A percentile compares a stretch with the other conserved stretches of the same genome.
phyloP scores from a whole-genome alignment of 2,113 vertebrate species.

The Capreolus pygargus region DNA sequence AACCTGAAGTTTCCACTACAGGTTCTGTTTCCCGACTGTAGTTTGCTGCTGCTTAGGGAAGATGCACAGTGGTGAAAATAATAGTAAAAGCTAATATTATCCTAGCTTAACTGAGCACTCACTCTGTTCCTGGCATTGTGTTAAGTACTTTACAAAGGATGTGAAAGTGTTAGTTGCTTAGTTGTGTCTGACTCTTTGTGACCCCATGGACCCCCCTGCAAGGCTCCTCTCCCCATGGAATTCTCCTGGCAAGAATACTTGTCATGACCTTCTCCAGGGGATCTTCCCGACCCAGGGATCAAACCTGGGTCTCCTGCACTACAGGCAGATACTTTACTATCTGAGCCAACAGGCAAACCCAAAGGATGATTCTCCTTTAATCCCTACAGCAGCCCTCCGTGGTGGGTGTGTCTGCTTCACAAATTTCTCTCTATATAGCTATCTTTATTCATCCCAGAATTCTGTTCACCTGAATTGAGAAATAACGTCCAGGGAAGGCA shows the following conservation, averaged over 20 bases:
- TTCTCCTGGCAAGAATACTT: background rate
- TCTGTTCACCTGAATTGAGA: background rate
- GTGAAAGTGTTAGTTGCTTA: background rate
- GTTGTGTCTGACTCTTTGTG: background rate
- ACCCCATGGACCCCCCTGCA: background rate
- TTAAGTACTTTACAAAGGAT: background rate
- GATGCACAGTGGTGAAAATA: background rate
- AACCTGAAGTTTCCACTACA: background rate
- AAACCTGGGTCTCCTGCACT: background rate
- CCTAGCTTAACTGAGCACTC: background rate
- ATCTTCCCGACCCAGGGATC: background rate
- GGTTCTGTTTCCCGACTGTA: background rate
- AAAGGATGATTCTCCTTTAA: background rate
- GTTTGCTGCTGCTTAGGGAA: background rate
- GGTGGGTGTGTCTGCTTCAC: background rate
- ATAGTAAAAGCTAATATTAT: background rate
- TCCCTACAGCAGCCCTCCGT: background rate
- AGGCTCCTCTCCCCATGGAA: background rate
- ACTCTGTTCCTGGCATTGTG: background rate
- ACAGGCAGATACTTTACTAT: background rate
- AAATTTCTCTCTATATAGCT: background rate
- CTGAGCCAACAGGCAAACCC: background rate
- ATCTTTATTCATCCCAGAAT: background rate
- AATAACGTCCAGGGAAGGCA: background rate
- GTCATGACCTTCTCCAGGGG: background rate